Conservation (phyloP, 1,140 invertebrate genomes). For the Anadara kagoshimensis region DNA sequence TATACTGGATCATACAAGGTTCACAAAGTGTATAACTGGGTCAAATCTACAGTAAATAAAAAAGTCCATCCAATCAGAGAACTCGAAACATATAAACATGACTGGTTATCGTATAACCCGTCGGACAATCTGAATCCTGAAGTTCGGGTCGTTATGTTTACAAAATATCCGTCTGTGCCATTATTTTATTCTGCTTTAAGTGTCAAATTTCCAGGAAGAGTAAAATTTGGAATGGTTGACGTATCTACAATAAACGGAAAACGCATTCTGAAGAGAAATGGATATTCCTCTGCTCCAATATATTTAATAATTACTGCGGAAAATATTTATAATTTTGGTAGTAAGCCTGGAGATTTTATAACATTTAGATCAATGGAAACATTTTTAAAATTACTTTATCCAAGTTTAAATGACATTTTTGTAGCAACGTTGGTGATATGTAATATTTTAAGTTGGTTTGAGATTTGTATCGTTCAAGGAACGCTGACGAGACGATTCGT, state of each 20-base stretch:
- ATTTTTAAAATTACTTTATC: slow-evolving; percentile 74
- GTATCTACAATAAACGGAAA: slow-evolving; percentile 50
- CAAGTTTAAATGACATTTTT: slow-evolving; percentile 77
- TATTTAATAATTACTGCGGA: slow-evolving; percentile 75
- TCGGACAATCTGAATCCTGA: slow-evolving; percentile 51
- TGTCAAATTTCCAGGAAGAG: slow-evolving; percentile 77
- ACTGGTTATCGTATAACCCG: slow-evolving; percentile 62
- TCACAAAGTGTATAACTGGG: slow-evolving; percentile 73
- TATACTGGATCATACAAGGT: slow-evolving; percentile 68
- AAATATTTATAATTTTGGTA: slow-evolving; percentile 72
- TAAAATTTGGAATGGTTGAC: slow-evolving; percentile 75
- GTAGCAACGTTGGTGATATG: slow-evolving; percentile 73
- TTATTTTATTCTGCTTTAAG: slow-evolving; percentile 77
- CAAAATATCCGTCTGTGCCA: slow-evolving; percentile 71
- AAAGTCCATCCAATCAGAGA: slow-evolving; percentile 70
- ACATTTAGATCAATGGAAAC: slow-evolving; percentile 74
- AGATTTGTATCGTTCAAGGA: slow-evolving; percentile 70
- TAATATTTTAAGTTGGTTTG: slow-evolving; percentile 74
- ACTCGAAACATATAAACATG: slow-evolving; percentile 56
- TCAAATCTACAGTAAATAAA: slow-evolving; percentile 73
- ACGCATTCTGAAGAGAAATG: slow-evolving; percentile 44
- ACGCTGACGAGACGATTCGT: slow-evolving; percentile 67
- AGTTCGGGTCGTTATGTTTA: slow-evolving; percentile 74
- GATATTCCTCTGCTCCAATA: slow-evolving; percentile 47
- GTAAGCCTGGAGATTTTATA: slow-evolving; percentile 70